Evolutionary conservation across 2,797 vertebrate species (phyloP), one percentile per base, ranked within the genome.

Genomic region (Neopelma chrysocephalum): DNA sequence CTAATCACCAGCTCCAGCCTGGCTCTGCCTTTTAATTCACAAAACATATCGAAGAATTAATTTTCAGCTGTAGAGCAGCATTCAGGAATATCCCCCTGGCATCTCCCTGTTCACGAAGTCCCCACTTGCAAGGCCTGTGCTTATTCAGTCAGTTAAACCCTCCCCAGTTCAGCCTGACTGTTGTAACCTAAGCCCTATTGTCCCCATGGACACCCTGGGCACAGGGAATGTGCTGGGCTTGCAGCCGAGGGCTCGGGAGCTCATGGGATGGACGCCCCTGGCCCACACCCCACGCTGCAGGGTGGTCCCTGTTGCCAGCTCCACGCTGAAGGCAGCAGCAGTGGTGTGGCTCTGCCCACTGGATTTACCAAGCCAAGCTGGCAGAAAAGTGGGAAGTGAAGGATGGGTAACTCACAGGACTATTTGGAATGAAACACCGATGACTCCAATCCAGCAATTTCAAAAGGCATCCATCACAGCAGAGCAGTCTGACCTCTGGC

Each of bases 111-210:
- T 61, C 65, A 31, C 14, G 29, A 72, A 89, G 66, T 53, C 86
- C 73, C 83, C 51, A 45, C 43, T 66, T 58, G 69, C 70, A 48
- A 71, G 40, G 29, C 27, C 58, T 66, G 73, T 22, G 40, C 62
- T 80, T 90, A 95, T 94, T 97, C 76, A 97, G 82, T 16, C 20
- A 20, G 38, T 70, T 83, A 93, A 96, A 66, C 17, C 79, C 77
- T 90, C 77, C 31, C 4, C 77, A 92, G 50, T 9, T 51, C 82
- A 90, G 92, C 4, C 42, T 13, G 31, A 23, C 76, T 45, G 13
- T 12, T 78, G 69, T 29, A 90, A 79, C 80, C 57, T 47, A 27
- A 53, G 45, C 45, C 60, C 61, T 76, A 5, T 11, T 31, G 1
- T 83, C 72, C 62, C 69, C 25, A 32, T 5, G 12, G 89, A 34